Evolutionary conservation across 1,140 invertebrate species (phyloP).

Genomic region (Scaptomyza montana): DNA sequence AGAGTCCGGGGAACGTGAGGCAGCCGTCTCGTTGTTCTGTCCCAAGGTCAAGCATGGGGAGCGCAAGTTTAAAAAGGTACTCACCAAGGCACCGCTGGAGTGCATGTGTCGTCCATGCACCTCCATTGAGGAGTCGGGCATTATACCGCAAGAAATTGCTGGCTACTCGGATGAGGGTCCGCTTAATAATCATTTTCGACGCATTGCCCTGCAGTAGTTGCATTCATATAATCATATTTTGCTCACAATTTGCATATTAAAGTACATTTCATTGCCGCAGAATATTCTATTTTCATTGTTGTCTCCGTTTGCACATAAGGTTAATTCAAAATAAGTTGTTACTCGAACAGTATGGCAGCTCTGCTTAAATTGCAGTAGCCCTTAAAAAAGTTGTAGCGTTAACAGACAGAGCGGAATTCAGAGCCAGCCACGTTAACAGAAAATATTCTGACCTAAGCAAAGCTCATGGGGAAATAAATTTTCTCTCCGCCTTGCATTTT

Average conservation of each 20-base stretch:
- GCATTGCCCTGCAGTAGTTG: conserved; percentile 84
- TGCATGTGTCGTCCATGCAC: conserved; percentile 97
- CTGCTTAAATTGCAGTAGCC: neutral
- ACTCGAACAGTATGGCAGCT: neutral
- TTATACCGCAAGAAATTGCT: conserved; percentile 95
- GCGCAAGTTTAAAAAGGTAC: conserved; percentile 93
- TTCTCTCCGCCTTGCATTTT: too few relatives aligned
- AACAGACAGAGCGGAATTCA: too few relatives aligned
- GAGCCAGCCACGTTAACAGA: too few relatives aligned
- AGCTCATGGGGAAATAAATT: too few relatives aligned
- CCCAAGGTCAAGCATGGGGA: conserved; percentile 94
- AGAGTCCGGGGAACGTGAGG: conserved; percentile 95
- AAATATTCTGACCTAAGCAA: too few relatives aligned
- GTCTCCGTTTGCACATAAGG: neutral
- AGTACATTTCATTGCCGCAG: conserved; percentile 58
- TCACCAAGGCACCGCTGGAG: conserved; percentile 94
- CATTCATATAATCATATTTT: conserved; percentile 19
- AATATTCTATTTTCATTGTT: conserved; percentile 4
- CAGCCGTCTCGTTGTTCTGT: conserved; percentile 93
- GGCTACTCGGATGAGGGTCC: conserved; percentile 93
- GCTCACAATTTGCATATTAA: conserved; percentile 41
- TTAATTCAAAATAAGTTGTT: neutral
- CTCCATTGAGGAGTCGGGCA: conserved; percentile 92
- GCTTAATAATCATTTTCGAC: conserved; percentile 89
- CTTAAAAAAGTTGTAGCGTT: too few relatives aligned